Percentiles rank a stretch among this genome's conserved stretches.
These are phyloP conservation scores for Hyperoplus immaculatus DNA, from an alignment of 2,797 vertebrate species.

Conservation along the genomic window DNA sequence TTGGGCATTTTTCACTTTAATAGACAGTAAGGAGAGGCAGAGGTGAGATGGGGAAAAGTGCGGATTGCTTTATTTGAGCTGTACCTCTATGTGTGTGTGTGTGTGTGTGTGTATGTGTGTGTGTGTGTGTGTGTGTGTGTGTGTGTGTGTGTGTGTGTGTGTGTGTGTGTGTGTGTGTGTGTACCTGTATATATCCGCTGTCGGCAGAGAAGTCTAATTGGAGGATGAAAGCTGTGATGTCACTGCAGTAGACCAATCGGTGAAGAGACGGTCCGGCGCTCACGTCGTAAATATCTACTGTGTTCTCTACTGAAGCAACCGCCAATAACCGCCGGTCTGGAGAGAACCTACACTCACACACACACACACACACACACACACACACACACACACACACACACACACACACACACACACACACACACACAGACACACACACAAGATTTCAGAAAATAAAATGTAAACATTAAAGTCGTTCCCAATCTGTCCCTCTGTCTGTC, in stretches of 20 bases:
- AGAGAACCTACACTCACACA: conserved; percentile 88
- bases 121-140: not conserved
- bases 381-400: no score
- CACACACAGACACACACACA: no score
- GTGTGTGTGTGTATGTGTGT: not conserved
- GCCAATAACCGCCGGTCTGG: conserved; percentile 92
- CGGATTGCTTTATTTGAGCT: no score
- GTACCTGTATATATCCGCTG: conserved; percentile 7
- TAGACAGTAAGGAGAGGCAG: no score
- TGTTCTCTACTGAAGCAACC: conserved; percentile 92
- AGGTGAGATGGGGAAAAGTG: no score
- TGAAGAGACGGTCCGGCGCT: conserved; percentile 88
- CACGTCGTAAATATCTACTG: conserved; percentile 94
- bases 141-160: not conserved
- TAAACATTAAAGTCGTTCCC: no score
- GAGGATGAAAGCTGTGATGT: conserved; percentile 93
- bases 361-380: not conserved
- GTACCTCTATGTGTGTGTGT: no score
- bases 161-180: not conserved
- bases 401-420: no score
- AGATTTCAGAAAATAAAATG: no score
- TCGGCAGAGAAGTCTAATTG: conserved; percentile 94
- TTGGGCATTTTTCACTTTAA: no score
- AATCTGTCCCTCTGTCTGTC: no score
- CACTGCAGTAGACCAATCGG: conserved; percentile 95